Conservation (phyloP, 1,140 invertebrate species). For the Drosophila fuyamai region DNA sequence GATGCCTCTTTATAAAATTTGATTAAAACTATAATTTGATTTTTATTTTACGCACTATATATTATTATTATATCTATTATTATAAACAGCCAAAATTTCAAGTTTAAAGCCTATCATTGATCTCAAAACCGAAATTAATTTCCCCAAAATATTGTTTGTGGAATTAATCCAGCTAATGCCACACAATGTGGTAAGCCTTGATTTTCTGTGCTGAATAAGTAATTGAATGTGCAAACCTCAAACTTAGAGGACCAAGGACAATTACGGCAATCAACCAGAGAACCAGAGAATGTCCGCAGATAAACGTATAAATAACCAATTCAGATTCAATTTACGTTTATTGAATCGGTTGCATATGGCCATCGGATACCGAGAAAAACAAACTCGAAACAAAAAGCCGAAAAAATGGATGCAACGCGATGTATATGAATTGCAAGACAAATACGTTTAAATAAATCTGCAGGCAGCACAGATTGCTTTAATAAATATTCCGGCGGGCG, state of each 20-base stretch:
- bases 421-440: slow-evolving; percentile 67
- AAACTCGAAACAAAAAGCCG: slow-evolving; percentile 2
- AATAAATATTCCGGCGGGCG: slow-evolving; percentile 65
- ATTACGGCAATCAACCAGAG: slow-evolving; percentile 13
- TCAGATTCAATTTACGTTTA: slow-evolving; percentile 33
- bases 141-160: background rate
- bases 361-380: slow-evolving; percentile 29
- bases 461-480: slow-evolving; percentile 71
- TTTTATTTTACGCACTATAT: too few relatives aligned
- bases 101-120: too few relatives aligned
- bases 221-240: slow-evolving; percentile 2
- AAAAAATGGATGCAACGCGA: slow-evolving; percentile 20
- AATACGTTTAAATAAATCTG: slow-evolving; percentile 74
- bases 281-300: slow-evolving; percentile 2
- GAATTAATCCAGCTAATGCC: background rate
- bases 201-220: slow-evolving; percentile 1
- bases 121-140: too few relatives aligned
- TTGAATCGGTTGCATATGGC: slow-evolving; percentile 20
- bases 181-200: slow-evolving; percentile 4
- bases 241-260: background rate
- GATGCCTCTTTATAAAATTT: too few relatives aligned
- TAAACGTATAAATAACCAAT: slow-evolving; percentile 38
- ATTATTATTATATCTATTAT: too few relatives aligned
- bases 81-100: too few relatives aligned
- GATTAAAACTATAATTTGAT: too few relatives aligned